phyloP scores from a whole-genome alignment of 2,797 vertebrate species.

The Manis crassicaudata region DNA sequence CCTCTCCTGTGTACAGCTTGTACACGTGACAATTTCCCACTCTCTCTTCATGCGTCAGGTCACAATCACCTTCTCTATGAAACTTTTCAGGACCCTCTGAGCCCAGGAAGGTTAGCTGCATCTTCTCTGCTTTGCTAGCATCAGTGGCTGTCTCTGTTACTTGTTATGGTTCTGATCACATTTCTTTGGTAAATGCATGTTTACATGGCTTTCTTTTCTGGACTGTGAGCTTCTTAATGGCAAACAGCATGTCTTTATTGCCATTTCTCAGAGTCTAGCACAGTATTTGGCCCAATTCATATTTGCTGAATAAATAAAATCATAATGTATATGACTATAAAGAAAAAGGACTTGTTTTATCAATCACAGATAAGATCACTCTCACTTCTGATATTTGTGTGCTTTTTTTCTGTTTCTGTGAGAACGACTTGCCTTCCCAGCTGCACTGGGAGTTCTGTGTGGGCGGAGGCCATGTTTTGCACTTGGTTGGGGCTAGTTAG shows the following conservation, averaged over 20 bases:
- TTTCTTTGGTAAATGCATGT: neutral
- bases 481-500: neutral
- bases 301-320: slow-evolving; percentile 10
- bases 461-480: neutral
- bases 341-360: neutral
- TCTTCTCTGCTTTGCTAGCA: neutral
- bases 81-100: neutral
- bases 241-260: neutral
- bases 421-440: neutral
- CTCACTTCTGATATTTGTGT: neutral
- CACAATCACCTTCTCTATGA: neutral
- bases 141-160: neutral
- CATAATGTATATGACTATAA: neutral
- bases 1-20: neutral
- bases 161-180: neutral
- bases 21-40: neutral
- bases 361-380: neutral
- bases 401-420: neutral
- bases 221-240: neutral
- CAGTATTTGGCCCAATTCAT: neutral
- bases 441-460: neutral
- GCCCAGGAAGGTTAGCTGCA: neutral
- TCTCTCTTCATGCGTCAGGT: neutral
- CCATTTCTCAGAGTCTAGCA: neutral
- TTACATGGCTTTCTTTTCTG: neutral